A percentile compares a stretch with the other conserved stretches of the same genome.
phyloP scores from a whole-genome alignment of 2,113 vertebrate species.

The Gavialis gangeticus region DNA sequence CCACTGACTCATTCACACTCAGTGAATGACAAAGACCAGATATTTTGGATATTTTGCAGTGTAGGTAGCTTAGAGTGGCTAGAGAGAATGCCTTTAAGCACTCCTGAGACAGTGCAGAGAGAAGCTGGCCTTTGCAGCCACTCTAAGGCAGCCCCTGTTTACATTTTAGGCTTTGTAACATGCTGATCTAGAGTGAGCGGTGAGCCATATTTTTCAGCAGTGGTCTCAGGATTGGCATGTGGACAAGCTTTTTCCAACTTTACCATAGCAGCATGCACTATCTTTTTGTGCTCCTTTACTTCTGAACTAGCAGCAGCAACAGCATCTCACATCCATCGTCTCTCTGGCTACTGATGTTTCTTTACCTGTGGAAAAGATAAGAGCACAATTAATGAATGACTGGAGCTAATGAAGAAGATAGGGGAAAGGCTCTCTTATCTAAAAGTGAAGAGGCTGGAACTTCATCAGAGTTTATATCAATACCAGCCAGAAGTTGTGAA shows the following conservation, averaged over 20 bases:
- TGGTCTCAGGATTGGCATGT: not conserved
- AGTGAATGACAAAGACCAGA: too few relatives aligned
- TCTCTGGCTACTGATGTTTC: not conserved
- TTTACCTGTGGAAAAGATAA: not conserved
- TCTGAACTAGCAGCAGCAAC: not conserved
- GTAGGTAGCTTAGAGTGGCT: too few relatives aligned
- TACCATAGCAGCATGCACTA: not conserved
- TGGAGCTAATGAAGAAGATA: not conserved
- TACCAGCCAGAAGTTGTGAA: not conserved
- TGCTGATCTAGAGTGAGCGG: too few relatives aligned
- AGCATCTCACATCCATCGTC: not conserved
- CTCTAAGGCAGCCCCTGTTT: too few relatives aligned
- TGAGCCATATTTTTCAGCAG: too few relatives aligned
- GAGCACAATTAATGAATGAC: not conserved
- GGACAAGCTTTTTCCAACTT: not conserved
- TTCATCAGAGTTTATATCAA: not conserved
- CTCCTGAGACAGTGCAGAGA: too few relatives aligned
- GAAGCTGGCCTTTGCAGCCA: too few relatives aligned
- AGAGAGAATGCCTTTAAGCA: too few relatives aligned
- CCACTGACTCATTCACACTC: too few relatives aligned
- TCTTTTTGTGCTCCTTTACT: not conserved
- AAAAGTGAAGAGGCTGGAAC: not conserved
- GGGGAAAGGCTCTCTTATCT: not conserved
- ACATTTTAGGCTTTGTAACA: too few relatives aligned
- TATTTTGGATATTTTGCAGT: too few relatives aligned